A percentile compares a stretch with the other conserved stretches of the same genome.
Evolutionary conservation across 2,797 vertebrate genomes (phyloP).

Genomic region (Taenioides sp.): DNA sequence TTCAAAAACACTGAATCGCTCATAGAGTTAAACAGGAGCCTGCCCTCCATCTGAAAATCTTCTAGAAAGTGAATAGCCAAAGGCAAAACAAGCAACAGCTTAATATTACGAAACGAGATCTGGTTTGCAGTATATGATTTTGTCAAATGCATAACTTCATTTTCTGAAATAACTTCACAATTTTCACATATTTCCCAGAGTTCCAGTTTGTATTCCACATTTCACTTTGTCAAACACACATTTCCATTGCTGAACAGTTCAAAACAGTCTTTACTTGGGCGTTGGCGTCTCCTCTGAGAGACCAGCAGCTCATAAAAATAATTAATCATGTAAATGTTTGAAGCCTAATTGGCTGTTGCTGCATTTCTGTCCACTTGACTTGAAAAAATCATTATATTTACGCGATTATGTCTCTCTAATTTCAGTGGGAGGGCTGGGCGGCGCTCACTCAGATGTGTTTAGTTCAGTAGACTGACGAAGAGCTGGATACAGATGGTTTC

Average conservation of each 20-base stretch:
- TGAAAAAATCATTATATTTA: constrained; percentile 52
- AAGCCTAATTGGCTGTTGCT: constrained; percentile 41
- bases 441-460: constrained; percentile 41
- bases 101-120: neutral
- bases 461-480: constrained; percentile 58
- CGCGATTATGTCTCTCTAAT: constrained; percentile 50
- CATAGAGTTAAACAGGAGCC: too few species aligned
- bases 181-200: neutral
- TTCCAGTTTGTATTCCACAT: neutral
- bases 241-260: constrained; percentile 7
- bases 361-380: constrained; percentile 24
- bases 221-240: neutral
- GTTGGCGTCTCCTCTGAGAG: constrained; percentile 17
- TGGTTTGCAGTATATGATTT: neutral
- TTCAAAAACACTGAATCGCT: too few species aligned
- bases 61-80: too few species aligned
- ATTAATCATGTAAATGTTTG: constrained; percentile 47
- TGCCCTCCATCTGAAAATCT: too few species aligned
- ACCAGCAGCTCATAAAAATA: constrained; percentile 30
- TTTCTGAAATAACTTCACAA: neutral
- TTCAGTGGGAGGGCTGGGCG: constrained; percentile 34
- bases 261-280: constrained; percentile 19
- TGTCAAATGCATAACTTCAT: neutral
- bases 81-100: neutral
- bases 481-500: constrained; percentile 49